Conservation (phyloP, 2,797 vertebrate species). For the Linurgus olivaceus region DNA sequence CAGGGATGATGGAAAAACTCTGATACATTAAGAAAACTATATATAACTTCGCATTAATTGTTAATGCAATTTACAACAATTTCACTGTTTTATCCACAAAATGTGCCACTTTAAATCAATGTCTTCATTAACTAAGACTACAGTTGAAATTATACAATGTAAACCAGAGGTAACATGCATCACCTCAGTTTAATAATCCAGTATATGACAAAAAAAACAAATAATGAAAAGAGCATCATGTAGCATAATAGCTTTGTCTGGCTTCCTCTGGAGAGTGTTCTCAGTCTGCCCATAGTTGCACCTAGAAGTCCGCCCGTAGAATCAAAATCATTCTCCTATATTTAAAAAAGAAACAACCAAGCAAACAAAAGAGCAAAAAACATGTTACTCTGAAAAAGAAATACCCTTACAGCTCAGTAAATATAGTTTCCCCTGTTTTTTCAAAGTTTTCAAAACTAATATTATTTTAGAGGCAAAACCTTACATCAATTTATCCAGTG, state of each 20-base stretch:
- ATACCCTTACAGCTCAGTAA: neutral
- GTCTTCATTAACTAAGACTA: constrained; percentile 15
- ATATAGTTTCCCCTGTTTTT: neutral
- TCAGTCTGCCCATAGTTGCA: constrained; percentile 90
- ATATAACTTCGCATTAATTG: constrained; percentile 25
- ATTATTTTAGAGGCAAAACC: neutral
- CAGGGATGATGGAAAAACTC: neutral
- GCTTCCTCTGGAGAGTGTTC: constrained; percentile 91
- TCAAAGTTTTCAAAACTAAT: neutral
- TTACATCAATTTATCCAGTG: neutral
- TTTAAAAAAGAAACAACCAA: neutral
- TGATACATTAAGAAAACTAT: neutral
- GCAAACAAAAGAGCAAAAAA: neutral
- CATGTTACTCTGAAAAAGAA: neutral
- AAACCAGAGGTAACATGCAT: constrained; percentile 41
- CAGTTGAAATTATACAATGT: constrained; percentile 12
- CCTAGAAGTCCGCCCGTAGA: constrained; percentile 91
- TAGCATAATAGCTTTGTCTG: constrained; percentile 93
- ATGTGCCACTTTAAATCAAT: neutral
- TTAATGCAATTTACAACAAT: constrained; percentile 46
- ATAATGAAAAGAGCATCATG: constrained; percentile 92
- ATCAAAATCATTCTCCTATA: constrained; percentile 92
- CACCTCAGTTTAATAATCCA: constrained; percentile 90
- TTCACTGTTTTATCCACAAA: constrained; percentile 14
- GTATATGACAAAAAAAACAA: constrained; percentile 95